Conservation (phyloP, 1,140 invertebrate genomes). For the Cyclargus thomasi region DNA sequence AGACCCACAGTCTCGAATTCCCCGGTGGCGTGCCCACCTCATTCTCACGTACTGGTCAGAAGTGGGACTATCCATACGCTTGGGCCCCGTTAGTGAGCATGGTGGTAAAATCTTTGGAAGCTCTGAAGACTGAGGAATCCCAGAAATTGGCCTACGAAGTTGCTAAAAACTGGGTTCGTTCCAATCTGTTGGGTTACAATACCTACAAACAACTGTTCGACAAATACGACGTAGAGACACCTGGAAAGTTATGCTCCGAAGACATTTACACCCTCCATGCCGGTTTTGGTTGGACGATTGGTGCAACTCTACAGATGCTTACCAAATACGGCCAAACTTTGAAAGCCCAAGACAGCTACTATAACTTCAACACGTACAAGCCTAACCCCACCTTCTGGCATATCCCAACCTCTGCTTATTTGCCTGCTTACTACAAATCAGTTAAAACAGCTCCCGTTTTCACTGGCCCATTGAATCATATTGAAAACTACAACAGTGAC, state of each 20-base stretch:
- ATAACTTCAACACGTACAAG: slow-evolving; percentile 12
- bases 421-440: neutral
- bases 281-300: slow-evolving; percentile 94
- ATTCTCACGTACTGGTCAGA: slow-evolving; percentile 80
- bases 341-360: slow-evolving; percentile 18
- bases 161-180: slow-evolving; percentile 83
- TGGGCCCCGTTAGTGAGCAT: slow-evolving; percentile 90
- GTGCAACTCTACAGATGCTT: slow-evolving; percentile 84
- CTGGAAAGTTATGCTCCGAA: slow-evolving; percentile 82
- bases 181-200: slow-evolving; percentile 84
- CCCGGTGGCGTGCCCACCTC: slow-evolving; percentile 85
- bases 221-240: slow-evolving; percentile 85
- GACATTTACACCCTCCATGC: slow-evolving; percentile 89
- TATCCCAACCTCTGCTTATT: slow-evolving; percentile 2
- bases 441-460: neutral
- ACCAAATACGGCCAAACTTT: slow-evolving; percentile 75
- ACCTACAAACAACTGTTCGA: slow-evolving; percentile 88
- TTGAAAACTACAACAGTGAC: neutral
- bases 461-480: neutral
- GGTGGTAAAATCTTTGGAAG: slow-evolving; percentile 81
- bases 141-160: slow-evolving; percentile 80
- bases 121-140: slow-evolving; percentile 76
- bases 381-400: neutral
- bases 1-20: slow-evolving; percentile 66
- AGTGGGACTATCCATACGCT: slow-evolving; percentile 93